A percentile compares a stretch with the other conserved stretches of the same genome.
These are phyloP conservation scores for Lasioglossum zephyrum DNA, from an alignment of 2,888 invertebrate genomes.

Conservation along the genomic window DNA sequence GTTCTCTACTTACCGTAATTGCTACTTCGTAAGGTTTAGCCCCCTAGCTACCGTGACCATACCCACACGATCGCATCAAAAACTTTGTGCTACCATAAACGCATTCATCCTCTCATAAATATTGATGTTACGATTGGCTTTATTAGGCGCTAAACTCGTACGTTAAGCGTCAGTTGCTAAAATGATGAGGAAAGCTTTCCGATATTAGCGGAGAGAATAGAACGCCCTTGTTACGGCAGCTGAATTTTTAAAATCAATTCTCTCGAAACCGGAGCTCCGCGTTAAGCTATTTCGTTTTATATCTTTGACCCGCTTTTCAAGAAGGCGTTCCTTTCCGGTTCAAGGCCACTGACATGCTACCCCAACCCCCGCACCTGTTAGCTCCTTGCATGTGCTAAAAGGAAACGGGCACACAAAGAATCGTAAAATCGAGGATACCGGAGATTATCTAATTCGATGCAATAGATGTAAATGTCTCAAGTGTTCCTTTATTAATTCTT, in stretches of 20 bases:
- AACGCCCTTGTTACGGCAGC: not conserved
- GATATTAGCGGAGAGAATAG: not conserved
- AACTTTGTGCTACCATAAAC: not conserved
- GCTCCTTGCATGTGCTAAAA: not conserved
- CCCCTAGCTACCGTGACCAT: not conserved
- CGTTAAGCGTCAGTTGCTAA: not conserved
- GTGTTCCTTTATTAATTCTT: not conserved
- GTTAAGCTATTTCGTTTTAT: not conserved
- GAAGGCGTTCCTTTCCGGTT: not conserved
- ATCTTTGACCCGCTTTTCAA: not conserved
- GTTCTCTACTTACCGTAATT: not conserved
- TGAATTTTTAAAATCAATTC: slow-evolving; percentile 7
- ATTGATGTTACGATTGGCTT: not conserved
- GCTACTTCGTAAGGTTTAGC: not conserved
- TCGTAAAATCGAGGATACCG: not conserved
- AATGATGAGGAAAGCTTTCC: not conserved
- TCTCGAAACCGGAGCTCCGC: not conserved
- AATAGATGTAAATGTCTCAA: not conserved
- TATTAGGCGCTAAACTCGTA: not conserved
- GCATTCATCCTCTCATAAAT: not conserved
- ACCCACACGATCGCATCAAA: not conserved
- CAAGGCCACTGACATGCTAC: not conserved
- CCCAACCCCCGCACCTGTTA: not conserved
- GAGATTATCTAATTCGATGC: not conserved
- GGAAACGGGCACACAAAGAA: not conserved